phyloP scores from a whole-genome alignment of 1,140 invertebrate species.

The Heliothis virescens region DNA sequence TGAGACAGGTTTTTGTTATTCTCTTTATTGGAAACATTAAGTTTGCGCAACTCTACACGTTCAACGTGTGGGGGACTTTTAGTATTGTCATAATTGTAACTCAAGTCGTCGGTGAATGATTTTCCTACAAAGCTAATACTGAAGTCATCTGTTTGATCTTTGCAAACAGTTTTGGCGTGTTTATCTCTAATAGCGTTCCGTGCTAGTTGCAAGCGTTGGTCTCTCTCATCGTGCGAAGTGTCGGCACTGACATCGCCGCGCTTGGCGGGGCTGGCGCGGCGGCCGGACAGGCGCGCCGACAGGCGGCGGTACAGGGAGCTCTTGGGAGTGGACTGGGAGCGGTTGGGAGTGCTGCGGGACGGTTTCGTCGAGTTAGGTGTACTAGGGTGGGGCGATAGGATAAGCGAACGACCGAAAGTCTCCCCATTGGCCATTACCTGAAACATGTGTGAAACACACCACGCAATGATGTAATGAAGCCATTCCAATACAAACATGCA shows the following conservation, averaged over 20 bases:
- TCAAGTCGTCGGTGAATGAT: slow-evolving; percentile 69
- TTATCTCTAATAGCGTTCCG: slow-evolving; percentile 72
- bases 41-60: slow-evolving; percentile 65
- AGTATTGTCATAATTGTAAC: slow-evolving; percentile 62
- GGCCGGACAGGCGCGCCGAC: slow-evolving; percentile 78
- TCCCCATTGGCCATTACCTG: slow-evolving; percentile 87
- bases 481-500: slow-evolving; percentile 85
- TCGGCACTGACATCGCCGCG: slow-evolving; percentile 55
- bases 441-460: slow-evolving; percentile 87
- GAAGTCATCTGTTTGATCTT: slow-evolving; percentile 67
- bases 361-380: slow-evolving; percentile 72
- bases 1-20: slow-evolving; percentile 70
- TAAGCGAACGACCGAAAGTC: slow-evolving; percentile 86
- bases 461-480: slow-evolving; percentile 86
- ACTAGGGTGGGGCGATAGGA: slow-evolving; percentile 80
- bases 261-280: slow-evolving; percentile 72
- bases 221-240: slow-evolving; percentile 65
- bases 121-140: slow-evolving; percentile 78
- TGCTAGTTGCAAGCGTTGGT: slow-evolving; percentile 71
- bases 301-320: slow-evolving; percentile 82
- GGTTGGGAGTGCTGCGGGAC: slow-evolving; percentile 74
- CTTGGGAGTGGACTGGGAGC: slow-evolving; percentile 81
- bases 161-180: slow-evolving; percentile 57
- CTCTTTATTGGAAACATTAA: slow-evolving; percentile 73
- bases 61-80: slow-evolving; percentile 59